Evolutionary conservation across 2,888 invertebrate species (phyloP), one percentile per base, ranked within the genome.

Genomic region (Cheilosia grossa): DNA sequence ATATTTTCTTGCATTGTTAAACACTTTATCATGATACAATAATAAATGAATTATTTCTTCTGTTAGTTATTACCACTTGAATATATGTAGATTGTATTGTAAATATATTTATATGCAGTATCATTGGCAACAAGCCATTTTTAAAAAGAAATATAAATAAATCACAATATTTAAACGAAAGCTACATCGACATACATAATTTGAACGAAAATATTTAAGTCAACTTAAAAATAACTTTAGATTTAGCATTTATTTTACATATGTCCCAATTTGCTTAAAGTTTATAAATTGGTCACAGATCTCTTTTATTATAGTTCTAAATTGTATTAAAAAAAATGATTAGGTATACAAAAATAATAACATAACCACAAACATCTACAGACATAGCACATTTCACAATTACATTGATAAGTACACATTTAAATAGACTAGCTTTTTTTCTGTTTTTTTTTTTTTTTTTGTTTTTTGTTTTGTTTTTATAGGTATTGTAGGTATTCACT

Each of bases 341-440:
- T 33, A 27, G 27, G 27, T 27, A 33, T 66, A 64, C 19, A 27
- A 37, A 40, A 64, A 40, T 17, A 47, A 42, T 51, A 9, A 42
- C 24, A 27, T 19, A 80, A 70, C 54, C 61, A 83, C 82, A 87
- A 73, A 83, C 75, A 74, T 82, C 70, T 86, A 77, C 81, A 75
- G 72, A 85, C 85, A 80, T 64, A 81, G 58, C 58, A 77, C 72
- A 70, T 67, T 87, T 53, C 56, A 81, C 82, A 86, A 78, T 85
- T 82, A 82, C 82, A 86, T 81, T 66, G 74, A 79, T 82, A 66
- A 82, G 83, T 81, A 75, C 82, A 87, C 75, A 44, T 67, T 86
- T 67, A 56, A 63, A 56, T 77, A 33, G 63, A 77, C 63, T 75
- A 77, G 61, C 40, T 54, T 73, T 58, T 21, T 51, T 5, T n/a